Conservation (phyloP, 2,113 vertebrate genomes). For the Entelurus aequoreus region DNA sequence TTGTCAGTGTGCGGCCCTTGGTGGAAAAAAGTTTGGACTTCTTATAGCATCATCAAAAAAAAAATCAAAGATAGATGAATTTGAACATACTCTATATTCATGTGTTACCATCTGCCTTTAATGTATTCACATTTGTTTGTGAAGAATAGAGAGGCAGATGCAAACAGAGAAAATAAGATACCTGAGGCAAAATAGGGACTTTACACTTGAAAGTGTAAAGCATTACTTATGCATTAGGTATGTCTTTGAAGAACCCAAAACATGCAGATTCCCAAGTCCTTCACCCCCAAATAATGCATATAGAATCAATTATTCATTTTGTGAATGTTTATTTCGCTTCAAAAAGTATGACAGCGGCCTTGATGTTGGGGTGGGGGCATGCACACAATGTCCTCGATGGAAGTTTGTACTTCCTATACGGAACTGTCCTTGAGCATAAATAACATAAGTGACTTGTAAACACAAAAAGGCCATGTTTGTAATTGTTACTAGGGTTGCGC, state of each 20-base stretch:
- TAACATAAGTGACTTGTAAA: slow-evolving; percentile 18
- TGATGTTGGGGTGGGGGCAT: slow-evolving; percentile 38
- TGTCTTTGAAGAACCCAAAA: slow-evolving; percentile 66
- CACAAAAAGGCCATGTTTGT: slow-evolving; percentile 10
- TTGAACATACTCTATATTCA: not conserved
- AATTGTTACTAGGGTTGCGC: not conserved
- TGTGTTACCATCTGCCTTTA: slow-evolving; percentile 33
- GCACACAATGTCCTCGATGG: slow-evolving; percentile 26
- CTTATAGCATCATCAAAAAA: not conserved
- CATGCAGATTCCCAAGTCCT: slow-evolving; percentile 48
- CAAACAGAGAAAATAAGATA: slow-evolving; percentile 49
- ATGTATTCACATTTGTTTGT: slow-evolving; percentile 45
- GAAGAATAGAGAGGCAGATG: slow-evolving; percentile 43
- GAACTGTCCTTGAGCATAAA: slow-evolving; percentile 23
- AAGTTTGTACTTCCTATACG: slow-evolving; percentile 32
- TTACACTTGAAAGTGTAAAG: slow-evolving; percentile 67
- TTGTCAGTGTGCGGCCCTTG: too few relatives aligned
- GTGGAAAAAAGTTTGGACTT: too few relatives aligned
- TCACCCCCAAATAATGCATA: slow-evolving; percentile 58
- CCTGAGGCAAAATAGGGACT: slow-evolving; percentile 65
- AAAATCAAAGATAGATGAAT: not conserved
- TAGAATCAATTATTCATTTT: slow-evolving; percentile 69
- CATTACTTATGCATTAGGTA: slow-evolving; percentile 70
- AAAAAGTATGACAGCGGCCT: slow-evolving; percentile 56
- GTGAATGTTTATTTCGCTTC: slow-evolving; percentile 67